These are phyloP conservation scores for Melolontha melolontha DNA, from an alignment of 2,888 invertebrate species.

Conservation along the genomic window DNA sequence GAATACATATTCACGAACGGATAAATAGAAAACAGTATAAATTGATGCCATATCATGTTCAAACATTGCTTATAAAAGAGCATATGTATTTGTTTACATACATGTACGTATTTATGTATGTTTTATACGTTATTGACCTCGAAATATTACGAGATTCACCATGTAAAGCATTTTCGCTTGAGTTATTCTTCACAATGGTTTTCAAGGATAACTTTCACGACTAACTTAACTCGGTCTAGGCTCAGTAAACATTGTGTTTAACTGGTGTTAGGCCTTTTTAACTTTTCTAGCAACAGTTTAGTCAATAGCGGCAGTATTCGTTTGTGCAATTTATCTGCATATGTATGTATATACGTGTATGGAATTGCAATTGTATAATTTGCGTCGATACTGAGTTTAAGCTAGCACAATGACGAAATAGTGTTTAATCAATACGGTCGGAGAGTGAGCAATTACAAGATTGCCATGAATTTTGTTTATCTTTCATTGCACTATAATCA, in stretches of 20 bases:
- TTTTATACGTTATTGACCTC: slow-evolving; percentile 30
- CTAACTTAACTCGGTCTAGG: slow-evolving; percentile 34
- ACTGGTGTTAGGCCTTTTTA: too few species aligned
- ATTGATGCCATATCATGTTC: too few species aligned
- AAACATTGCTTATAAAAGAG: too few species aligned
- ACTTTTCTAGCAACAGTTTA: too few species aligned
- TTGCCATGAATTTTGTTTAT: slow-evolving; percentile 12
- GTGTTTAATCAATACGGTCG: slow-evolving; percentile 21
- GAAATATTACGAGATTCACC: slow-evolving; percentile 23
- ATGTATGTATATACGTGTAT: not conserved
- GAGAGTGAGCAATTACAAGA: slow-evolving; percentile 4
- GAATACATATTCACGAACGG: too few species aligned
- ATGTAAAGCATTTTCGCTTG: slow-evolving; percentile 37
- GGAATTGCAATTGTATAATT: slow-evolving; percentile 1
- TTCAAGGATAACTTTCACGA: slow-evolving; percentile 36
- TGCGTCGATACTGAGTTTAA: slow-evolving; percentile 3
- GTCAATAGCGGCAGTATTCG: not conserved
- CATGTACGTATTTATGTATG: not conserved
- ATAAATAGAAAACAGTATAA: too few species aligned
- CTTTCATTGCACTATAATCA: not conserved
- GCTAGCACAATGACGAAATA: slow-evolving; percentile 18
- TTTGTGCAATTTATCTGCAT: not conserved
- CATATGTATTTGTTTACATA: not conserved
- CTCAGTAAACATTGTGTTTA: slow-evolving; percentile 17
- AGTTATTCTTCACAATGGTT: slow-evolving; percentile 26